Evolutionary conservation across 2,888 invertebrate species (phyloP), one percentile per base, ranked within the genome.

Genomic region (Sinohyriopsis cumingii): DNA sequence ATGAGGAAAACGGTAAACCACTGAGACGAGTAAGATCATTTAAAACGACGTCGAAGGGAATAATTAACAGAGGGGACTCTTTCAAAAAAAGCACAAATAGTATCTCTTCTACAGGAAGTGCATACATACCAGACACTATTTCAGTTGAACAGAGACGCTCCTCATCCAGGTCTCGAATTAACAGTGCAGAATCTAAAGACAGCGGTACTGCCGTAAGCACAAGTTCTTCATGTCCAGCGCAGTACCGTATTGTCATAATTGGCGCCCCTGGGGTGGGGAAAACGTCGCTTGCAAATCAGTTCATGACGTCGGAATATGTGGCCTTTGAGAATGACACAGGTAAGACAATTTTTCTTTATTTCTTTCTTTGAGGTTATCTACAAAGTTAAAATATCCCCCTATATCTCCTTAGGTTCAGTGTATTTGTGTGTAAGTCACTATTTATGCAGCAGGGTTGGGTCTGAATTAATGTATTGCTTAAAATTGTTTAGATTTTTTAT

Each of bases 81-180:
- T 92, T 98, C 77, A 95, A 96, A 84, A 95, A 95, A 78, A 92
- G 96, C 78, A 96, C 96, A 84, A 96, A 95, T 1, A 95, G 95
- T 86, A 95, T 96, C 89, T 95, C 95, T 59, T 87, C 88, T 20
- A 94, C 86, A 4, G 86, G 88, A 28, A 95, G 93, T 89, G 68
- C 64, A 6, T 93, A 93, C 22, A 74, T 75, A n/a, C 73, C 71
- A 18, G 79, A 80, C 60, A 68, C 72, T 9, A 73, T 65, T 45
- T 64, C 65, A 9, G 45, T 53, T 45, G 56, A 55, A 55, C 67
- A 63, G 45, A 69, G 56, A 57, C 59, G 64, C 62, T 59, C 22
- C 61, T 69, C 61, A n/a, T 76, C 71, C 33, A 70, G 80, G 53
- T 75, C 73, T 55, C 65, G 78, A 33, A 72, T 80, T 12, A 65